Conservation (phyloP, 2,797 vertebrate genomes). For the Halcyon smyrnensis region DNA sequence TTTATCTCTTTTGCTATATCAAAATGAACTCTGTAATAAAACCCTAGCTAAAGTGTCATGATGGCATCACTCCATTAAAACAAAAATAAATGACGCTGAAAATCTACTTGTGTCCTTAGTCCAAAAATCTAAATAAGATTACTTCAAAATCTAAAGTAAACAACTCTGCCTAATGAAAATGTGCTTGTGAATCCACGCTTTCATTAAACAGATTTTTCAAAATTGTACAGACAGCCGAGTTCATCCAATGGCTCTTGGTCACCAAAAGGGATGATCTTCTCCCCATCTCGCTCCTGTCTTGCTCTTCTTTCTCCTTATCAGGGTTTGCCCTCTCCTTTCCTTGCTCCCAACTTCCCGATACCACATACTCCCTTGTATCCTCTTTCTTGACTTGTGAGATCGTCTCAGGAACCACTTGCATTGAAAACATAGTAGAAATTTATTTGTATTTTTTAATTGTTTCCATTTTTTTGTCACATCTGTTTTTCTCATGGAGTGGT, state of each 20-base stretch:
- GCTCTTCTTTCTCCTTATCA: background rate
- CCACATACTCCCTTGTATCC: background rate
- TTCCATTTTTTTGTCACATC: background rate
- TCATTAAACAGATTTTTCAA: background rate
- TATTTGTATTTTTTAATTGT: background rate
- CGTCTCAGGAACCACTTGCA: background rate
- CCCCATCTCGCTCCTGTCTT: background rate
- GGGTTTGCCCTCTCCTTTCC: background rate
- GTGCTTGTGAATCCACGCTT: background rate
- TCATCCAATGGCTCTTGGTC: background rate
- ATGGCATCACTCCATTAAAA: background rate
- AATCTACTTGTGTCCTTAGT: background rate
- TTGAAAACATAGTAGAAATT: background rate
- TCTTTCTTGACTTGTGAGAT: background rate
- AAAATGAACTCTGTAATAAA: background rate
- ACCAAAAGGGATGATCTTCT: background rate
- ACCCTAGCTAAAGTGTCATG: background rate
- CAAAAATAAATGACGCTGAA: background rate
- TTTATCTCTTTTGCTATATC: background rate
- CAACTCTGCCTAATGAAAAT: background rate
- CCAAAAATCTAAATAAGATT: background rate
- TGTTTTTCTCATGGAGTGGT: background rate
- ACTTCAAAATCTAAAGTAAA: background rate
- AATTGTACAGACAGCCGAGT: background rate
- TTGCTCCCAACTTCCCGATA: background rate